These are phyloP conservation scores for Laupala kohalensis DNA, from an alignment of 1,140 invertebrate genomes.

Conservation along the genomic window DNA sequence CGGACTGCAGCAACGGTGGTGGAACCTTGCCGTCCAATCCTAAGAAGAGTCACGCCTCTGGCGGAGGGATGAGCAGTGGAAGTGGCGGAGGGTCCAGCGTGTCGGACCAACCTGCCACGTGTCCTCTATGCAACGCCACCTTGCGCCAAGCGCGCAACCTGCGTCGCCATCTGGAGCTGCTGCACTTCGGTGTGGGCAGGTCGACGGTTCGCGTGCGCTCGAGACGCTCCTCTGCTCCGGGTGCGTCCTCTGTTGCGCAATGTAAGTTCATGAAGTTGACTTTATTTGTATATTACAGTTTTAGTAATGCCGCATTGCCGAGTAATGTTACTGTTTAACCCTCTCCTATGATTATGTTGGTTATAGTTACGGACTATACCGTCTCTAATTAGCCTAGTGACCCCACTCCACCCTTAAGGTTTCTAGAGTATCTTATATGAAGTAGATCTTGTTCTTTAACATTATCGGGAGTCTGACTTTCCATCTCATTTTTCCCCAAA, in stretches of 20 bases:
- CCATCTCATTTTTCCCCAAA: too few relatives aligned
- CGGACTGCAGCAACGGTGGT: not conserved
- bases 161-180: conserved; percentile 29
- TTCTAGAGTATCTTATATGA: too few relatives aligned
- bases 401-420: too few relatives aligned
- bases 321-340: too few relatives aligned
- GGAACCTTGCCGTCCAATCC: too few relatives aligned
- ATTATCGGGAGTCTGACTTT: too few relatives aligned
- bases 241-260: not conserved
- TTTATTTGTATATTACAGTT: not conserved
- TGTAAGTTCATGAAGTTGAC: not conserved
- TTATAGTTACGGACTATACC: not conserved
- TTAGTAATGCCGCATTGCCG: not conserved
- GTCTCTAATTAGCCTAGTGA: not conserved
- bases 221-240: not conserved
- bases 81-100: conserved; percentile 11
- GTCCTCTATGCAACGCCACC: conserved; percentile 30
- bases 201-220: conserved; percentile 13
- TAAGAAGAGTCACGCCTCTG: not conserved
- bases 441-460: too few relatives aligned
- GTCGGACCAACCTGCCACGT: conserved; percentile 30
- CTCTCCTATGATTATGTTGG: not conserved
- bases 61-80: too few relatives aligned
- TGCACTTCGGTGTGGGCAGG: conserved; percentile 28
- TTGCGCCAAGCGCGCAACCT: conserved; percentile 30